Evolutionary conservation across 1,140 invertebrate genomes (phyloP), one percentile per base, ranked within the genome.

Genomic region (Orchesella cincta): DNA sequence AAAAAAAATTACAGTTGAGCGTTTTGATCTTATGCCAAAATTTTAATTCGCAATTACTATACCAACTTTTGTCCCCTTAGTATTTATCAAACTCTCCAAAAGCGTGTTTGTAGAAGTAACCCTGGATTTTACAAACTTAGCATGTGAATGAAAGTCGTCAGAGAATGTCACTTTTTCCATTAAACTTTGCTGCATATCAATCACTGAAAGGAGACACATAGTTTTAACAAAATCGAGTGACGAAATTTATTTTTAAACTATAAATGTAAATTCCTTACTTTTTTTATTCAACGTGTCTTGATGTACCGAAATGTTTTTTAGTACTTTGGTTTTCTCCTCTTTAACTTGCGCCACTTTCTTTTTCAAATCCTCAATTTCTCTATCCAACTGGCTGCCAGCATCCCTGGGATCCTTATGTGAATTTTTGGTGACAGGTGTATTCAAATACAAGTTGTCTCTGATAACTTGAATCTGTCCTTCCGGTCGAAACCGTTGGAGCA

Each of bases 381-480:
- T 12, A 14, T 29, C 62, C 62, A 67, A 8, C 26, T 57, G 14
- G 52, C 12, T 46, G 18, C 26, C 23, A 31, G 62, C 12, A 14
- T n/a, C 52, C 12, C 23, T 57, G 8, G 12, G 12, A 57, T 57
- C 54, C 3, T 8, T 23, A 57, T 5, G 26, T 23, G 39, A 5
- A 8, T 23, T 2, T 12, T 67, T 67, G 62, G 29, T 8, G 54
- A 57, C n/a, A 8, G 33, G 12, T 12, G 29, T 29, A 31, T 8
- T 29, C 12, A 67, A 23, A 31, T 31, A 67, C 31, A 67, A 67
- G n/a, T 67, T 67, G 26, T 26, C 29, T 16, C 62, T 3, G 31
- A 67, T 67, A 33, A 67, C 62, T 29, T 67, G 29, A 5, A 67
- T 67, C 23, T 67, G 62, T 14, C 5, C 62, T 8, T 67, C 62